Percentiles rank a stretch among this genome's conserved stretches.
These are phyloP conservation scores for Brachionus rubens DNA, from an alignment of 1,140 invertebrate species.

Conservation along the genomic window DNA sequence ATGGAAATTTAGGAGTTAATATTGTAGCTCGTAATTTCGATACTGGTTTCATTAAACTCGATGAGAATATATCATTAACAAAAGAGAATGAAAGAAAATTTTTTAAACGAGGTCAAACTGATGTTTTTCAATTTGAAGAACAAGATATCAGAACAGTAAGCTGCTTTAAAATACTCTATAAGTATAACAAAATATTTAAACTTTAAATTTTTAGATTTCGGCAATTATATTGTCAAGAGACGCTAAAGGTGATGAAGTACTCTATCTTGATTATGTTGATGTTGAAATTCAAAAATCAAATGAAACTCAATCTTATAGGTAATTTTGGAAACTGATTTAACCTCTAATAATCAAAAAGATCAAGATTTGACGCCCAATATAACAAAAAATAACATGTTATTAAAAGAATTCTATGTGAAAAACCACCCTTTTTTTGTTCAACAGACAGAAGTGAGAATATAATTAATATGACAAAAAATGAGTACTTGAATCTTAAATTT, in stretches of 20 bases:
- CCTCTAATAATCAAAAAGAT: background rate
- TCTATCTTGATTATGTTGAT: constrained; percentile 39
- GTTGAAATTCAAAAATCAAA: constrained; percentile 40
- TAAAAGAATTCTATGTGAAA: too few relatives aligned
- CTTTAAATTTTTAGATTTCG: background rate
- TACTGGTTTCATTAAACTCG: constrained; percentile 37
- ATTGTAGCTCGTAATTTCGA: constrained; percentile 38
- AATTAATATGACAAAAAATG: too few relatives aligned
- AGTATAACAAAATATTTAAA: background rate
- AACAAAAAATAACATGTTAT: background rate
- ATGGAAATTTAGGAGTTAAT: constrained; percentile 42
- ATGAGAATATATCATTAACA: constrained; percentile 3
- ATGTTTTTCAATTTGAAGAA: constrained; percentile 43
- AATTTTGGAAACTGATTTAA: background rate
- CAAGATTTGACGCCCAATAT: background rate
- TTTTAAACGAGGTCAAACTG: constrained; percentile 2
- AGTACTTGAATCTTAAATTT: too few relatives aligned
- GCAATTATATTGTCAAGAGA: constrained; percentile 37
- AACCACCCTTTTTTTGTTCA: too few relatives aligned
- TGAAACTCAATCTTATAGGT: constrained; percentile 22
- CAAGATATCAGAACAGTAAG: constrained; percentile 45
- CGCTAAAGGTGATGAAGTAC: constrained; percentile 33
- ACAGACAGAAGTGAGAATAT: too few relatives aligned
- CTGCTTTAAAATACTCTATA: background rate
- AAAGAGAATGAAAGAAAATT: background rate